These are phyloP conservation scores for Eueremaeus valkanovi DNA, from an alignment of 2,888 invertebrate species.

Conservation along the genomic window DNA sequence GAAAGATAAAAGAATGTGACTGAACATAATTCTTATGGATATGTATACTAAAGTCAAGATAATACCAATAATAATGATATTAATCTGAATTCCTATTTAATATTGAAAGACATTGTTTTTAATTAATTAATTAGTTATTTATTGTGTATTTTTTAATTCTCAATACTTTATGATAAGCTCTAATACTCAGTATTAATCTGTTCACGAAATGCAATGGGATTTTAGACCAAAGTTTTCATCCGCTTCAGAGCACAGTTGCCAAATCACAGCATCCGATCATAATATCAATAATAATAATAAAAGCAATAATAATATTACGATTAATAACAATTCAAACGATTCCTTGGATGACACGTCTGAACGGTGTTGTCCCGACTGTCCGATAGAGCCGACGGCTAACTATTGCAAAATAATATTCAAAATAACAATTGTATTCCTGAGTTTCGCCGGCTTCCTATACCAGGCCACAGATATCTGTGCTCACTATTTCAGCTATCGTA, in stretches of 20 bases:
- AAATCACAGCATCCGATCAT: neutral
- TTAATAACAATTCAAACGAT: neutral
- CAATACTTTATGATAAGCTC: too few relatives aligned
- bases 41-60: too few relatives aligned
- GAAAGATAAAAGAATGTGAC: too few relatives aligned
- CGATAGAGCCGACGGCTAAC: conserved; percentile 5
- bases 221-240: neutral
- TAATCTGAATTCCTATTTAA: too few relatives aligned
- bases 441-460: conserved; percentile 39
- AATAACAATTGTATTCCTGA: conserved; percentile 35
- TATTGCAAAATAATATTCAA: conserved; percentile 39
- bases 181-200: too few relatives aligned
- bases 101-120: too few relatives aligned
- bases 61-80: too few relatives aligned
- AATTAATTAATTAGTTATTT: too few relatives aligned
- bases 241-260: neutral
- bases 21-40: too few relatives aligned
- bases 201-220: conserved; percentile 23
- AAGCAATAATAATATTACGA: neutral
- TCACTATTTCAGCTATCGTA: conserved; percentile 39
- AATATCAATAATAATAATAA: too few relatives aligned
- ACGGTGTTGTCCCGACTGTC: neutral
- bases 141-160: too few relatives aligned
- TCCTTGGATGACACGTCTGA: neutral
- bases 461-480: conserved; percentile 39